Percentiles rank a stretch among this genome's conserved stretches.
Conservation (phyloP, 2,888 invertebrate genomes). For the Andricus curvator region DNA sequence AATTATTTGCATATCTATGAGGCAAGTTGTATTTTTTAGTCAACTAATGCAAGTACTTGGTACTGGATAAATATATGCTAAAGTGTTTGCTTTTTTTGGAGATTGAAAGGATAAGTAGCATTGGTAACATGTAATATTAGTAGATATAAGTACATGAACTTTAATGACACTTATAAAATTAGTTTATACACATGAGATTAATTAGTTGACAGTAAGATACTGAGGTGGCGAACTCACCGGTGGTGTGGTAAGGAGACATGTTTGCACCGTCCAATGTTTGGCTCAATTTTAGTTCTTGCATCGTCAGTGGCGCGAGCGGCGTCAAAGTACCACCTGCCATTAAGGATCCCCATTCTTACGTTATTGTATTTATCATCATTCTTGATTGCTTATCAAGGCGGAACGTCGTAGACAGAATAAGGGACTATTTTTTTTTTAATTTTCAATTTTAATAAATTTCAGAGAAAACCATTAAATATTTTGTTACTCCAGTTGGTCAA, state of each 20-base stretch:
- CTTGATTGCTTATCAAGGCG: slow-evolving; percentile 60
- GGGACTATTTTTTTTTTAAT: not conserved
- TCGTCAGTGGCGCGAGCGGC: slow-evolving; percentile 86
- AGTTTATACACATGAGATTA: not conserved
- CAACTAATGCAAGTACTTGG: not conserved
- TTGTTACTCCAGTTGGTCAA: not conserved
- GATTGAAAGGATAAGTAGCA: not conserved
- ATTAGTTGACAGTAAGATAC: slow-evolving; percentile 44
- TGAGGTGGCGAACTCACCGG: slow-evolving; percentile 81
- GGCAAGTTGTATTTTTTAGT: not conserved
- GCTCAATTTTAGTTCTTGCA: slow-evolving; percentile 88
- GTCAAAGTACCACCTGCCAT: slow-evolving; percentile 84
- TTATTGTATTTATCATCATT: slow-evolving; percentile 62
- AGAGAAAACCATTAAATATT: not conserved
- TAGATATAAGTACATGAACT: not conserved
- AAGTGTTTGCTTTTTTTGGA: not conserved
- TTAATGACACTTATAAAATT: not conserved
- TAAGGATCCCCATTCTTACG: slow-evolving; percentile 69
- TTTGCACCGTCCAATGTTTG: slow-evolving; percentile 83
- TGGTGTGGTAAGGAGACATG: slow-evolving; percentile 84
- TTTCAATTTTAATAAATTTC: not conserved
- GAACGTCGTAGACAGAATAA: slow-evolving; percentile 57
- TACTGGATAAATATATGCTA: not conserved
- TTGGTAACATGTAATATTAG: slow-evolving; percentile 17
- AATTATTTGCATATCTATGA: too few species aligned